These are phyloP conservation scores for Xenopus laevis DNA, from an alignment of 2,113 vertebrate species.

Conservation along the genomic window DNA sequence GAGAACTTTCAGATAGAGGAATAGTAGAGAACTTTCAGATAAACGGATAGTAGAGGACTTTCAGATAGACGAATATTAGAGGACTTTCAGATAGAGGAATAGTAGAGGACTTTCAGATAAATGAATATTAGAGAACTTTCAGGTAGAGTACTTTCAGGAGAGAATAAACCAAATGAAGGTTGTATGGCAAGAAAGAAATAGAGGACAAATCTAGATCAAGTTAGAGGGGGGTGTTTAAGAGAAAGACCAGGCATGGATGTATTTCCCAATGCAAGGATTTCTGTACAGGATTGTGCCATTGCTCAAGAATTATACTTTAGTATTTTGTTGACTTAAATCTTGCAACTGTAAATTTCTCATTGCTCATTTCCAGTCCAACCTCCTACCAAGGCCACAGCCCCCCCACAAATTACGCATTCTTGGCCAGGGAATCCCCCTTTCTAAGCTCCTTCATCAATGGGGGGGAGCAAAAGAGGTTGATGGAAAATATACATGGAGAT, in stretches of 20 bases:
- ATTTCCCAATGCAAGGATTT: neutral
- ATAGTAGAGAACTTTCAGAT: too few species aligned
- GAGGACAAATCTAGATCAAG: neutral
- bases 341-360: neutral
- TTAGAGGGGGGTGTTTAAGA: neutral
- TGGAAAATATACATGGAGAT: neutral
- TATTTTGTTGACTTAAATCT: neutral
- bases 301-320: neutral
- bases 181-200: neutral
- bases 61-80: too few species aligned
- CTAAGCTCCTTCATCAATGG: neutral
- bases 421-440: neutral
- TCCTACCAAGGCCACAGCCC: neutral
- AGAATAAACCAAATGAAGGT: too few species aligned
- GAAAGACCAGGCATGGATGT: neutral
- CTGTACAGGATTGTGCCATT: neutral
- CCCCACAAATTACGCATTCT: conserved; percentile 9
- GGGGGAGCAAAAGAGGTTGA: neutral
- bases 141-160: too few species aligned
- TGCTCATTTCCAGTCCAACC: neutral
- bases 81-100: too few species aligned
- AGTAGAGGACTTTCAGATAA: too few species aligned
- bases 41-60: too few species aligned
- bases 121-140: too few species aligned
- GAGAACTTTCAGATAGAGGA: too few species aligned